These are phyloP conservation scores for Lagopus muta DNA, from an alignment of 2,113 vertebrate genomes.

Conservation along the genomic window DNA sequence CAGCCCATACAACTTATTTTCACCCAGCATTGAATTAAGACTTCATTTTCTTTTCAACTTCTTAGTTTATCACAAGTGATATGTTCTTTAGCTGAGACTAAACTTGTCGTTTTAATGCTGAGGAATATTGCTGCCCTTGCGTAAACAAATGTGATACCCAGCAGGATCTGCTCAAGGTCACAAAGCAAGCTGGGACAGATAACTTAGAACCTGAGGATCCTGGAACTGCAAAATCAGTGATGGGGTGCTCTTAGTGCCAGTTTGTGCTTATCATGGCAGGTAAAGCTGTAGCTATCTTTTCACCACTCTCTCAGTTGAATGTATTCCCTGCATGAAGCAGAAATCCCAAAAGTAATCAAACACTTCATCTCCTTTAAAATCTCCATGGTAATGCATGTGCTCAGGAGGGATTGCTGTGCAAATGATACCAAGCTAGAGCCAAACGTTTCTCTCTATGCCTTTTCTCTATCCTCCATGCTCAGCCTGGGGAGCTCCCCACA, in stretches of 20 bases:
- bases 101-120: background rate
- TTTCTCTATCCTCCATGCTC: background rate
- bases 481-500: background rate
- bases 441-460: background rate
- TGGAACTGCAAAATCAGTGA: background rate
- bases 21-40: background rate
- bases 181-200: background rate
- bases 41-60: background rate
- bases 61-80: background rate
- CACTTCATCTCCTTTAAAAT: slow-evolving; percentile 2
- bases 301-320: background rate
- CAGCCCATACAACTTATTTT: background rate
- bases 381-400: background rate
- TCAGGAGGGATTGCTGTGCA: background rate
- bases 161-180: background rate
- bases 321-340: background rate
- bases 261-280: background rate
- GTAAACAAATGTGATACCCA: background rate
- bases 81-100: background rate
- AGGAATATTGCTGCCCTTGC: background rate
- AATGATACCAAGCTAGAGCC: background rate
- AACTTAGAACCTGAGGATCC: background rate
- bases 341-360: background rate
- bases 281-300: background rate
- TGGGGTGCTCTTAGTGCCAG: background rate